Conservation (phyloP, 2,888 invertebrate genomes). For the Amphiduros pacificus region DNA sequence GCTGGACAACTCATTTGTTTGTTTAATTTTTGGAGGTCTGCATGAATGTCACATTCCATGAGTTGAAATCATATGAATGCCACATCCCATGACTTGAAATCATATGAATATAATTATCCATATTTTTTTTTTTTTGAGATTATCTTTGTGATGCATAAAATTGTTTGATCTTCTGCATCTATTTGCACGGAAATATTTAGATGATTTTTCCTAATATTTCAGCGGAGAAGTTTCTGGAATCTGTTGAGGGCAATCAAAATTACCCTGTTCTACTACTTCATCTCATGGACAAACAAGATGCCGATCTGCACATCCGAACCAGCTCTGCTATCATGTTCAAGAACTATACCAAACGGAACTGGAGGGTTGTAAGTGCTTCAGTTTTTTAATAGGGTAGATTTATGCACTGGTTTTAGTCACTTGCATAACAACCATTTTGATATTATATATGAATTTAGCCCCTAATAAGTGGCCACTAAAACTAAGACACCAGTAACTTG, state of each 20-base stretch:
- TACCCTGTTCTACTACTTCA: conserved; percentile 84
- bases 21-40: not conserved
- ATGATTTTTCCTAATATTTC: conserved; percentile 19
- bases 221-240: conserved; percentile 92
- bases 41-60: not conserved
- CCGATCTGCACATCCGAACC: conserved; percentile 80
- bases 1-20: not conserved
- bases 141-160: too few species aligned
- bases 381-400: too few species aligned
- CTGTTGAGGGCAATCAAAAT: conserved; percentile 86
- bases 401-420: too few species aligned
- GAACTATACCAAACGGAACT: conserved; percentile 94
- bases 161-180: too few species aligned
- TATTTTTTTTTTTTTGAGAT: not conserved
- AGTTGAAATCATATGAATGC: not conserved
- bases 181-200: not conserved
- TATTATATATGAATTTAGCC: too few species aligned
- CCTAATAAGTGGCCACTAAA: too few species aligned
- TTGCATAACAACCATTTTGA: too few species aligned
- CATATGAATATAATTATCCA: not conserved
- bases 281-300: conserved; percentile 74
- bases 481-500: too few species aligned
- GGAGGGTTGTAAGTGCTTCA: conserved; percentile 66
- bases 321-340: conserved; percentile 94
- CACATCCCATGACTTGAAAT: not conserved